A percentile compares a stretch with the other conserved stretches of the same genome.
These are phyloP conservation scores for Stichodactyla helianthus DNA, from an alignment of 64 coral and sea anemone genomes.

Conservation along the genomic window DNA sequence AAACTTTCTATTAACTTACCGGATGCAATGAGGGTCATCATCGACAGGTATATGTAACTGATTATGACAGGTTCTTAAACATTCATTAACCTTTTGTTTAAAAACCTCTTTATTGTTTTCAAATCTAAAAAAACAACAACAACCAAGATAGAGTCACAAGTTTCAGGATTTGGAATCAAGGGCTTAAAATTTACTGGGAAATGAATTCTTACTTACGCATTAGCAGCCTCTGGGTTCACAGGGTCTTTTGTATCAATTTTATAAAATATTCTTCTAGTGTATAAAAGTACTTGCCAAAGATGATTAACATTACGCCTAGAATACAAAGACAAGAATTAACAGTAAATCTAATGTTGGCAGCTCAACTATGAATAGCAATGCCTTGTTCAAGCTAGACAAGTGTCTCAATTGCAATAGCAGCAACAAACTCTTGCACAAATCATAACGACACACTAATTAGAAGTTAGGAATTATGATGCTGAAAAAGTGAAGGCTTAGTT, in stretches of 20 bases:
- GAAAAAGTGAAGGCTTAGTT: neutral
- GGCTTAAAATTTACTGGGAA: neutral
- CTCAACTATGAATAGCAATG: no score
- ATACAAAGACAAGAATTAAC: neutral
- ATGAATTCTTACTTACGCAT: conserved; percentile 55
- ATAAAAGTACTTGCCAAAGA: conserved; percentile 91
- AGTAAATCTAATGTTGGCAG: no score
- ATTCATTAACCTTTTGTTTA: conserved; percentile 85
- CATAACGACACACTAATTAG: no score
- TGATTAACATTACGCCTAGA: conserved; percentile 89
- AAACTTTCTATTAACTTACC: neutral
- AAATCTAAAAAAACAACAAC: conserved; percentile 46
- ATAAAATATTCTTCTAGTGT: conserved; percentile 96
- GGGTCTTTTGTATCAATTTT: conserved; percentile 89
- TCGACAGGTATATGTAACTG: conserved; percentile 74
- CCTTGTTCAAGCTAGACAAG: no score
- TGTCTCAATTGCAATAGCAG: no score
- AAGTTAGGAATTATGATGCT: no score
- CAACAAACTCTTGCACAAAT: no score
- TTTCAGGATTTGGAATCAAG: neutral
- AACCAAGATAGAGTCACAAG: neutral
- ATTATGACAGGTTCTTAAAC: conserved; percentile 71
- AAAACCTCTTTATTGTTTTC: conserved; percentile 83
- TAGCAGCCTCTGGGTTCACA: conserved; percentile 76
- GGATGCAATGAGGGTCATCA: conserved; percentile 71